Percentiles rank a stretch among this genome's conserved stretches.
Evolutionary conservation across 2,888 invertebrate species (phyloP).

Genomic region (Thymelicus lineola): DNA sequence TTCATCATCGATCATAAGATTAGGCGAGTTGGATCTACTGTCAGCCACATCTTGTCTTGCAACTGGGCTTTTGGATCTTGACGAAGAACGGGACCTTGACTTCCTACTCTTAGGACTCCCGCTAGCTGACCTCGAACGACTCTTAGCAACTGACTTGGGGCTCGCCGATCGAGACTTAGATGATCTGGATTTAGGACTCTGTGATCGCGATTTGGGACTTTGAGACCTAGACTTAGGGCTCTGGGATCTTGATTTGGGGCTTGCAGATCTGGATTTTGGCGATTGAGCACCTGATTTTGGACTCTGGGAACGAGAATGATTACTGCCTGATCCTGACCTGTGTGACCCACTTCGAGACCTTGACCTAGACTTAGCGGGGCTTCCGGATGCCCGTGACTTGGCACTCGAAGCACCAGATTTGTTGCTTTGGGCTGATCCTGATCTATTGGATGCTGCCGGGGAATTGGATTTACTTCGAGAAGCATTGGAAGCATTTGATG

Average conservation of each 20-base stretch:
- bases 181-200: slow-evolving; percentile 53
- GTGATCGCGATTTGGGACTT: slow-evolving; percentile 58
- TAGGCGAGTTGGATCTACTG: slow-evolving; percentile 82
- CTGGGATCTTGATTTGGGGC: slow-evolving; percentile 63
- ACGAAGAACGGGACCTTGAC: slow-evolving; percentile 60
- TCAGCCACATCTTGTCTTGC: slow-evolving; percentile 66
- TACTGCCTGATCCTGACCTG: slow-evolving; percentile 58
- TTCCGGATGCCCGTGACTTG: slow-evolving; percentile 74
- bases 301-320: slow-evolving; percentile 59
- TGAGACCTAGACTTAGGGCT: slow-evolving; percentile 67
- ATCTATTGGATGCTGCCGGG: slow-evolving; percentile 69
- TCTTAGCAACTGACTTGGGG: slow-evolving; percentile 62
- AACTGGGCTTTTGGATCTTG: slow-evolving; percentile 68
- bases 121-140: slow-evolving; percentile 72
- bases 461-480: slow-evolving; percentile 79
- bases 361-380: slow-evolving; percentile 69
- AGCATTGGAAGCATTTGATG: slow-evolving; percentile 67
- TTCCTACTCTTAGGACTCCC: slow-evolving; percentile 71
- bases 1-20: slow-evolving; percentile 82
- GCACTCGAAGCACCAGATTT: slow-evolving; percentile 78
- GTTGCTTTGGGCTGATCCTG: slow-evolving; percentile 74
- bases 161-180: slow-evolving; percentile 64
- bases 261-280: slow-evolving; percentile 61
- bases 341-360: slow-evolving; percentile 67
- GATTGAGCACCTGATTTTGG: slow-evolving; percentile 60